Conservation (phyloP, 2,113 vertebrate genomes). For the Oncorhynchus clarkii region DNA sequence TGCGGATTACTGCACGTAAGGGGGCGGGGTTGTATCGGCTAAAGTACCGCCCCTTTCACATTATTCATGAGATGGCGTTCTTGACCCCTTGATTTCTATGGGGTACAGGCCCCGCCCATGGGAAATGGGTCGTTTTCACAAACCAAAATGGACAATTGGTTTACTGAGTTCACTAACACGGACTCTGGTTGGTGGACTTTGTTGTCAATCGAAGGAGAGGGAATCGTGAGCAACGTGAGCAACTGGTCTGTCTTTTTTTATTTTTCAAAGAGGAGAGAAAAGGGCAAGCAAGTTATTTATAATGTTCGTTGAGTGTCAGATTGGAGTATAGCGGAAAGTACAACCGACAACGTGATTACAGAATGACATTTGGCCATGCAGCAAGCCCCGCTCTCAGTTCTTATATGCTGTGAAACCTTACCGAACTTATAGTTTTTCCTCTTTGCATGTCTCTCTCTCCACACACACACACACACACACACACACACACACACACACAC, state of each 20-base stretch:
- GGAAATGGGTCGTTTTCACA: constrained; percentile 25
- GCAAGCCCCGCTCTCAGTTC: no score
- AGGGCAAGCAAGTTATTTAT: constrained; percentile 49
- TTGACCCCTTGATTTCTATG: constrained; percentile 9
- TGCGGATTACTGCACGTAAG: constrained; percentile 2
- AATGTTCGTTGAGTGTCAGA: constrained; percentile 23
- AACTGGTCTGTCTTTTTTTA: not conserved
- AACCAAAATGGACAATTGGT: no score
- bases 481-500: no score
- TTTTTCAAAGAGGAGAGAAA: not conserved
- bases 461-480: no score
- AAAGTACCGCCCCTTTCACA: not conserved
- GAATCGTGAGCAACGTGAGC: constrained; percentile 14
- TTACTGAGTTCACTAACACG: not conserved
- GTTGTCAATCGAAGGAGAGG: constrained; percentile 19
- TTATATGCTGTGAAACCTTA: no score
- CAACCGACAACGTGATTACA: constrained; percentile 32
- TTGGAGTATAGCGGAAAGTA: constrained; percentile 19
- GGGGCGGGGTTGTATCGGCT: not conserved
- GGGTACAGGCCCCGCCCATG: constrained; percentile 10
- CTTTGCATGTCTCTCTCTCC: no score
- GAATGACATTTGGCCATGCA: not conserved
- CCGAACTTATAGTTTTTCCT: no score
- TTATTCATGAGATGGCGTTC: constrained; percentile 16
- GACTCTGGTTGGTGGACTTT: constrained; percentile 28